Evolutionary conservation across 2,113 vertebrate species (phyloP).

Genomic region (Dunckerocampus dactyliophorus): DNA sequence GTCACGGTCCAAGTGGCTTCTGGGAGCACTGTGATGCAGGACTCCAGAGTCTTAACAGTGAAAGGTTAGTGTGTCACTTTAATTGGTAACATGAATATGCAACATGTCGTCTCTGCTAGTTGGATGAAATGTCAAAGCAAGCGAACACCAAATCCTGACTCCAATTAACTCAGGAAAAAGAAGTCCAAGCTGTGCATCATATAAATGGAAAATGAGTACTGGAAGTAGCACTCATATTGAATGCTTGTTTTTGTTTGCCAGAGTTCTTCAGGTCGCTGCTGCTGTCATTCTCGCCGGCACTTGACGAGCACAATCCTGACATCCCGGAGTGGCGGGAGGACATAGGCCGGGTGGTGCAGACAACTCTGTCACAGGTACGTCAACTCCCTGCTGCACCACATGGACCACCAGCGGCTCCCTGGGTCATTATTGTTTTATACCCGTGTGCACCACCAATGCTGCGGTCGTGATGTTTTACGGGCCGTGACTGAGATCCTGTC

Average conservation of each 20-base stretch:
- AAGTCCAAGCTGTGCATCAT: conserved; percentile 51
- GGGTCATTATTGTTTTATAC: conserved; percentile 56
- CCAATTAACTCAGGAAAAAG: conserved; percentile 67
- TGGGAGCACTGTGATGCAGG: conserved; percentile 84
- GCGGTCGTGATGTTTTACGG: conserved; percentile 23
- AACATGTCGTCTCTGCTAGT: conserved; percentile 30
- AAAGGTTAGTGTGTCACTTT: conserved; percentile 77
- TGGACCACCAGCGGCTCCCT: conserved; percentile 31
- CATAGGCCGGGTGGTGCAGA: conserved; percentile 85
- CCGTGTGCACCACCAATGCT: conserved; percentile 22
- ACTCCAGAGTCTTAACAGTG: conserved; percentile 85
- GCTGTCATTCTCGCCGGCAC: conserved; percentile 88
- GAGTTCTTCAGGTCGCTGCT: conserved; percentile 92
- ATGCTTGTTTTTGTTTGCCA: conserved; percentile 45
- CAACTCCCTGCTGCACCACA: conserved; percentile 18
- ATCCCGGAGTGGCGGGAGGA: conserved; percentile 95
- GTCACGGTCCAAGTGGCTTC: conserved; percentile 90
- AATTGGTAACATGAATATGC: conserved; percentile 61
- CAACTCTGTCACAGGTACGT: conserved; percentile 83
- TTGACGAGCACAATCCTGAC: conserved; percentile 95
- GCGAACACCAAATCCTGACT: conserved; percentile 44
- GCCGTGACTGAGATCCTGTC: conserved; percentile 6
- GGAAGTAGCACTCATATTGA: conserved; percentile 32
- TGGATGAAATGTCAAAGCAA: conserved; percentile 57
- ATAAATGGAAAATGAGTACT: conserved; percentile 52